Conservation (phyloP, 2,797 vertebrate species). For the Liparis tanakae region DNA sequence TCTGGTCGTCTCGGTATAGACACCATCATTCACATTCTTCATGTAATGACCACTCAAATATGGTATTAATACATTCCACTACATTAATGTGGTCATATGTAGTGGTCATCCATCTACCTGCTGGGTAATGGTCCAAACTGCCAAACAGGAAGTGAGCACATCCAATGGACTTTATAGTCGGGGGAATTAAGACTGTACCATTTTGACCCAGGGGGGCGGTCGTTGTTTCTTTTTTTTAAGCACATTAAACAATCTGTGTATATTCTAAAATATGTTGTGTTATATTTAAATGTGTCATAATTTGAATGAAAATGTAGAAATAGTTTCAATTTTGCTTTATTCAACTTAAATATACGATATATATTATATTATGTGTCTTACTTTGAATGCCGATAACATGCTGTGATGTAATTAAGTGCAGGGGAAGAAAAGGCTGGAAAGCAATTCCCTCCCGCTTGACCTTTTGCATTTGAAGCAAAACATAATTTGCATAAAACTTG, state of each 20-base stretch:
- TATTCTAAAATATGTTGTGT: not conserved
- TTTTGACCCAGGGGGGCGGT: not conserved
- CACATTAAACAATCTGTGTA: not conserved
- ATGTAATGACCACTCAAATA: not conserved
- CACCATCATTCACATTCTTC: not conserved
- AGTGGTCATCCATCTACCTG: not conserved
- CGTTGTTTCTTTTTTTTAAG: not conserved
- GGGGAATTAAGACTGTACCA: not conserved
- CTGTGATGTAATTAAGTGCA: constrained; percentile 36
- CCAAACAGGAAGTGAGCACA: not conserved
- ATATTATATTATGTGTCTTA: too few relatives aligned
- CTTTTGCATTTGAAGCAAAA: constrained; percentile 32
- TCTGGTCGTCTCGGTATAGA: not conserved
- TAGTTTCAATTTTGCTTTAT: not conserved
- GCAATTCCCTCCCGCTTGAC: constrained; percentile 28
- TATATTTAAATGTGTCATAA: not conserved
- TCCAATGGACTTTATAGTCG: not conserved
- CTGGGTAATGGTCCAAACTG: not conserved
- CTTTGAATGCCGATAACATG: constrained; percentile 29
- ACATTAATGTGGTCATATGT: not conserved
- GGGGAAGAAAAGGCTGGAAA: constrained; percentile 19
- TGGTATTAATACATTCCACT: not conserved
- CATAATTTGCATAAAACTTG: constrained; percentile 20
- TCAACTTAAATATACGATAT: not conserved
- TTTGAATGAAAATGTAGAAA: not conserved